Evolutionary conservation across 2,888 invertebrate genomes (phyloP).

Genomic region (Caenorhabditis becei): DNA sequence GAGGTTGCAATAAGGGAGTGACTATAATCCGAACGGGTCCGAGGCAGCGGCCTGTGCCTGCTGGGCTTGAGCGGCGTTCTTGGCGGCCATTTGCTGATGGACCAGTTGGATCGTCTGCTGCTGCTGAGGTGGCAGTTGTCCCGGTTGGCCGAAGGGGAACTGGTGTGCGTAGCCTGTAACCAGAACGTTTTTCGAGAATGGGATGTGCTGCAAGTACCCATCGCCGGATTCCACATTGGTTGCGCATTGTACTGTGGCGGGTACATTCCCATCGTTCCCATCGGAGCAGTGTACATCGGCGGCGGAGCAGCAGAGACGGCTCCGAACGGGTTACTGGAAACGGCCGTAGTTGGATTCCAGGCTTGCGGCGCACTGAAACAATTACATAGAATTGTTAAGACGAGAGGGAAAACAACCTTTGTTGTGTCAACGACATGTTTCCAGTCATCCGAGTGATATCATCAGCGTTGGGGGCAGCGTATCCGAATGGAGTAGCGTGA

Average conservation of each 20-base stretch:
- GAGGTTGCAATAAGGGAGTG: background rate
- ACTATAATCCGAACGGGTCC: conserved; percentile 57
- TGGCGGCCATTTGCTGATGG: conserved; percentile 51
- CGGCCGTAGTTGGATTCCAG: conserved; percentile 49
- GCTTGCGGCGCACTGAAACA: conserved; percentile 10
- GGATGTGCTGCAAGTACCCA: conserved; percentile 30
- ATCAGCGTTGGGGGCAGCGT: conserved; percentile 39
- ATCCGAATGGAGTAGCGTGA: conserved; percentile 36
- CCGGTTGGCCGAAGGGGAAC: conserved; percentile 29
- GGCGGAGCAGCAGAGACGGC: conserved; percentile 33
- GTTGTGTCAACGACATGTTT: conserved; percentile 58
- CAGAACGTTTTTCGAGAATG: background rate
- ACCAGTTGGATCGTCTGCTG: conserved; percentile 58
- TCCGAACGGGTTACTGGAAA: conserved; percentile 61
- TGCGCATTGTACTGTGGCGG: conserved; percentile 42
- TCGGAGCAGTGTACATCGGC: conserved; percentile 56
- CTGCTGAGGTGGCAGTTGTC: conserved; percentile 50
- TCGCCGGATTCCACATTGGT: conserved; percentile 56
- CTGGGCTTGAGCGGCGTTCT: conserved; percentile 53
- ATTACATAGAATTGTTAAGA: background rate
- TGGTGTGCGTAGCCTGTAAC: conserved; percentile 34
- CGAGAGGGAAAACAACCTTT: background rate
- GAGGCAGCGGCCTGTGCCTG: conserved; percentile 48
- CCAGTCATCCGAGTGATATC: conserved; percentile 60
- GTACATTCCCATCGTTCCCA: conserved; percentile 62